Percentiles rank a stretch among this genome's conserved stretches.
Conservation (phyloP, 2,797 vertebrate genomes). For the Anguilla anguilla region DNA sequence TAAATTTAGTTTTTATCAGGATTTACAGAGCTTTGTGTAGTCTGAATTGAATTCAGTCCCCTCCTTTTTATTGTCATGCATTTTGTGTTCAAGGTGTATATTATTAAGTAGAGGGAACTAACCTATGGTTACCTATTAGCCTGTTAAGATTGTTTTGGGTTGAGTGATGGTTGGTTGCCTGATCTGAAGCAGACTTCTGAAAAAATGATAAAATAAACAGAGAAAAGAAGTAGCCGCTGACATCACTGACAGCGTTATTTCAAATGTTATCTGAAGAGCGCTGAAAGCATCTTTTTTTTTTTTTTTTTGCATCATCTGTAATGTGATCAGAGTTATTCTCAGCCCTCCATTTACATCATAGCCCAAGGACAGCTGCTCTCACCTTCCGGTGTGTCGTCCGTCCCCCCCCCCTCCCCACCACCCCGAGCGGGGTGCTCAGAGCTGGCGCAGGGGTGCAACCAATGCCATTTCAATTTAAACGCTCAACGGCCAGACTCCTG, state of each 20-base stretch:
- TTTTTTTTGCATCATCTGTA: conserved; percentile 31
- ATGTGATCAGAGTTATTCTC: conserved; percentile 33
- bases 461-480: conserved; percentile 31
- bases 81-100: background rate
- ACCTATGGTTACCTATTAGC: background rate
- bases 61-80: background rate
- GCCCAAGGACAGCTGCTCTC: conserved; percentile 32
- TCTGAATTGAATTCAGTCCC: background rate
- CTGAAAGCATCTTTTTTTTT: conserved; percentile 11
- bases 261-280: conserved; percentile 9
- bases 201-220: background rate
- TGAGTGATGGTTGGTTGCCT: background rate
- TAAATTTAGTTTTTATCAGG: background rate
- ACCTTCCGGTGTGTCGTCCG: conserved; percentile 25
- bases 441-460: background rate
- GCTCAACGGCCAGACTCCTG: conserved; percentile 28
- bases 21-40: background rate
- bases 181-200: background rate
- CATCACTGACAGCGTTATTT: conserved; percentile 17
- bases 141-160: background rate
- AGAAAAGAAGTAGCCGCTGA: background rate
- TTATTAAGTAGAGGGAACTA: background rate
- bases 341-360: conserved; percentile 26
- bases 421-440: background rate
- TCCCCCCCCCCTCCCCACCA: background rate